These are phyloP conservation scores for Henicopernis longicauda DNA, from an alignment of 2,113 vertebrate species.

Conservation along the genomic window DNA sequence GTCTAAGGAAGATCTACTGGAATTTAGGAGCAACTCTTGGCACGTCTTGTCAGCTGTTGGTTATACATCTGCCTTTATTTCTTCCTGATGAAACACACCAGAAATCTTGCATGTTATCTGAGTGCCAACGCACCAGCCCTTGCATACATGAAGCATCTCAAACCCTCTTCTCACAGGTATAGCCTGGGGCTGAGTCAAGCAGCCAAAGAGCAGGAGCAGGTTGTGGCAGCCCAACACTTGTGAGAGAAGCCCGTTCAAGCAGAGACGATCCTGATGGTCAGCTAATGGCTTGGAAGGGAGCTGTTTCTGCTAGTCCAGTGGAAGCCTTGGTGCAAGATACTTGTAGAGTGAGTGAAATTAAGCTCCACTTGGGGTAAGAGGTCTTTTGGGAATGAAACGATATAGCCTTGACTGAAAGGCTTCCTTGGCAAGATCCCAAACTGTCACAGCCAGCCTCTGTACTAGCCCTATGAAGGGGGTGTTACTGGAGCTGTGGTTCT, in stretches of 20 bases:
- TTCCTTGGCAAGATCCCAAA: neutral
- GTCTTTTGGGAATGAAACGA: neutral
- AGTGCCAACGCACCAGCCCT: neutral
- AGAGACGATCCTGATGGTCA: neutral
- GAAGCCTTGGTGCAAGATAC: neutral
- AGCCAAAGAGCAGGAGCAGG: neutral
- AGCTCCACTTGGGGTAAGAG: neutral
- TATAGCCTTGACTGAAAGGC: neutral
- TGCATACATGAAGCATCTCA: neutral
- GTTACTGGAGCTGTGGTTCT: neutral
- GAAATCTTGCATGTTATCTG: neutral
- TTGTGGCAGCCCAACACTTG: neutral
- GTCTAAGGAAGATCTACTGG: neutral
- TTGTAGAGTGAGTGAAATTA: neutral
- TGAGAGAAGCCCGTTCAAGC: neutral
- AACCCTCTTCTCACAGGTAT: accelerated
- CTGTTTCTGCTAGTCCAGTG: neutral
- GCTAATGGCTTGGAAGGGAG: neutral
- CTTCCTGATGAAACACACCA: neutral
- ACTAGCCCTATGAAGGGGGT: neutral
- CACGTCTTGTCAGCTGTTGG: neutral
- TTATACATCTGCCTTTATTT: neutral
- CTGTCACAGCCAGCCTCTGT: neutral
- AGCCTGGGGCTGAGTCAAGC: neutral
- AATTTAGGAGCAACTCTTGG: neutral